Evolutionary conservation across 2,888 invertebrate species (phyloP), one percentile per base, ranked within the genome.

Genomic region (Synanthedon vespiformis): DNA sequence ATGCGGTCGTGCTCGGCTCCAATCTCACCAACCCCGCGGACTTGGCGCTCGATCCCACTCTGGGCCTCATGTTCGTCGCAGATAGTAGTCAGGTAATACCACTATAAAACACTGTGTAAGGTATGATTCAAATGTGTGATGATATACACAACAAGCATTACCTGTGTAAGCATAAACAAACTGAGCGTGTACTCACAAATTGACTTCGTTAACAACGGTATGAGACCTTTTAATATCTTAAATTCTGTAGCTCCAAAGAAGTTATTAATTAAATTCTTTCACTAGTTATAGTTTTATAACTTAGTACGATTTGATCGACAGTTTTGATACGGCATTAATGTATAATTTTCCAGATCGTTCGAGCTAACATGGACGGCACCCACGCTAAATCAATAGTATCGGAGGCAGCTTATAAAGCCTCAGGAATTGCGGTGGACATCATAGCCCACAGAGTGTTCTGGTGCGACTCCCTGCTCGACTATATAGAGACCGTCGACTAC

Each of bases 401-500:
- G 0, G 96, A 96, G 68, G 97, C 97, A 0, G 94, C 98, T 0
- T 96, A 98, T 75, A 95, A 96, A 75, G 98, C 98, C 0, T 94
- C 95, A 1, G 97, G 97, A 3, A 91, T 98, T 10, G 92, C 97
- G 0, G 92, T 97, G 0, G 98, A 99, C 77, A 92, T 95, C n/a
- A 93, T 96, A 22, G 92, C 94, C 0, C 92, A 94, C 65, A 86
- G 98, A 51, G 92, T 99, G 6, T 98, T 95, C 81, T 99, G 98
- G 98, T 97, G 98, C 67, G 99, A 99, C 75, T 95, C 96, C 0
- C 86, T 97, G 12, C 83, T 98, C 52, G 98, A 99, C 81, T 96
- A 98, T 73, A 96, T 99, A 58, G 98, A 98, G 72, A 95, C 97
- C 0, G 95, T 97, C 0, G 96, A 98, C 76, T 99, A 99, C 77